phyloP scores from a whole-genome alignment of 2,888 invertebrate species.

The Empis stercorea region DNA sequence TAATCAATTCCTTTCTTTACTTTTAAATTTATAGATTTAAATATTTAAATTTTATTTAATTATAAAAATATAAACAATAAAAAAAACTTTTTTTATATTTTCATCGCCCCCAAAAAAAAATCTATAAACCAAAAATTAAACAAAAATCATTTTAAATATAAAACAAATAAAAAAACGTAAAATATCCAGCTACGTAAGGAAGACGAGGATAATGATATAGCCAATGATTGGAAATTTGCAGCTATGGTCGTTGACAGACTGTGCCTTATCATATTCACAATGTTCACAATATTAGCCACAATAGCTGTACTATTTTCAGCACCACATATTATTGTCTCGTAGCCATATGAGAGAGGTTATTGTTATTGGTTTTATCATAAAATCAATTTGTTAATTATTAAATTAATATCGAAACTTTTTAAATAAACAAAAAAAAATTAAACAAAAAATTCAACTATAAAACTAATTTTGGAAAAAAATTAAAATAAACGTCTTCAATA shows the following conservation, averaged over 20 bases:
- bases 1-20: not conserved
- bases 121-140: constrained; percentile 2
- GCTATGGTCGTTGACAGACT: constrained; percentile 99
- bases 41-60: not conserved
- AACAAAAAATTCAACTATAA: constrained; percentile 16
- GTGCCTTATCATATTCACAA: constrained; percentile 98
- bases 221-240: constrained; percentile 99
- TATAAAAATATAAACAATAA: not conserved
- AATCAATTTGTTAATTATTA: constrained; percentile 41
- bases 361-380: constrained; percentile 41
- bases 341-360: constrained; percentile 40
- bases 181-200: constrained; percentile 73
- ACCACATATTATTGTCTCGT: constrained; percentile 58
- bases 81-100: not conserved
- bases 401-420: constrained; percentile 40
- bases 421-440: constrained; percentile 25
- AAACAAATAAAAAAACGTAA: constrained; percentile 6
- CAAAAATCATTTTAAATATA: constrained; percentile 1
- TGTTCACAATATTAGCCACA: constrained; percentile 95
- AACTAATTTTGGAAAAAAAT: constrained; percentile 13
- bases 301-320: constrained; percentile 94
- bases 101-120: not conserved
- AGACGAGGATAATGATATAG: constrained; percentile 85
- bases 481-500: constrained; percentile 18
- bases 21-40: not conserved